Evolutionary conservation across 2,797 vertebrate genomes (phyloP).

Genomic region (Sciurus carolinensis): DNA sequence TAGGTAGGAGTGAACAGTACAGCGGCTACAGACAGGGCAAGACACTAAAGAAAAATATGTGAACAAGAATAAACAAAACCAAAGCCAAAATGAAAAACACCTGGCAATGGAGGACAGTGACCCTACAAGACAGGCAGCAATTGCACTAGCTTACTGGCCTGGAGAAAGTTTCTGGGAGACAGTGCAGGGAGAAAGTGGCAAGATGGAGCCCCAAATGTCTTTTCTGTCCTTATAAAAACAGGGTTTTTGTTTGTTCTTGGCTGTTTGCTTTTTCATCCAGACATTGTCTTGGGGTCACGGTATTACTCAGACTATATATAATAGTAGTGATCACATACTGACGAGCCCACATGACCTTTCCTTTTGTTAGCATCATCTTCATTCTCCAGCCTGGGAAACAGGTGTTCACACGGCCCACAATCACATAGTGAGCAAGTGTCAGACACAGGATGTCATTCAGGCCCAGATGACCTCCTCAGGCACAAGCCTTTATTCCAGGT

Average conservation of each 20-base stretch:
- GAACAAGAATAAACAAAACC: slow-evolving; percentile 3
- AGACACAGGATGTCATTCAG: not conserved
- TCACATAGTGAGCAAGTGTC: not conserved
- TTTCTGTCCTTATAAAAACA: not conserved
- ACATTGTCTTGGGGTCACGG: not conserved
- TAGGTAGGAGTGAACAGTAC: not conserved
- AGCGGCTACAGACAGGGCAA: not conserved
- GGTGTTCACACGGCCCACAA: not conserved
- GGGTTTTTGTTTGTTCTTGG: not conserved
- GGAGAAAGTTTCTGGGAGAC: not conserved
- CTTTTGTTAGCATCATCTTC: not conserved
- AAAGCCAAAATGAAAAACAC: not conserved
- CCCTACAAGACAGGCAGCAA: not conserved
- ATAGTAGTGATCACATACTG: not conserved
- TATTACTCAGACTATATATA: not conserved
- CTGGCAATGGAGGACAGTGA: not conserved
- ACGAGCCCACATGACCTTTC: not conserved
- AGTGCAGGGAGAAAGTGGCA: not conserved
- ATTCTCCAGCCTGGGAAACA: not conserved
- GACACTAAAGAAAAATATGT: not conserved
- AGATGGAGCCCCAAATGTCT: not conserved
- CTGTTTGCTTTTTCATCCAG: not conserved
- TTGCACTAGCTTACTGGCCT: not conserved
- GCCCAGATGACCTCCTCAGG: not conserved
- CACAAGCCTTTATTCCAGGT: not conserved